Percentiles rank a stretch among this genome's conserved stretches.
These are phyloP conservation scores for Palythoa caribaeorum DNA, from an alignment of 92 coral and sea anemone genomes.

Conservation along the genomic window DNA sequence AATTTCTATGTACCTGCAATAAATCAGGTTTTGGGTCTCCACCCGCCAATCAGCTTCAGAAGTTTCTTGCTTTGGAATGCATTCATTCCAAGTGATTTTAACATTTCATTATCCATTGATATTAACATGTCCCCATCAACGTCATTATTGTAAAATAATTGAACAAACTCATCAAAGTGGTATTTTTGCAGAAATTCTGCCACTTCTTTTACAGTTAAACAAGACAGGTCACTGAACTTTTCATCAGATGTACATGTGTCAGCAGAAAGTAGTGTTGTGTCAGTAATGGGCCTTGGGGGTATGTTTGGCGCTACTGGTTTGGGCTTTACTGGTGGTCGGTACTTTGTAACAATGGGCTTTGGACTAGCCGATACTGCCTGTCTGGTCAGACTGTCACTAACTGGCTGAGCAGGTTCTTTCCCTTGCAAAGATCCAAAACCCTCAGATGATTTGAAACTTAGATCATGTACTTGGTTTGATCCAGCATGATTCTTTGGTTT, in stretches of 20 bases:
- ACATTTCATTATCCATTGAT: conserved; percentile 70
- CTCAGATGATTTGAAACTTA: background rate
- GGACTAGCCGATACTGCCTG: background rate
- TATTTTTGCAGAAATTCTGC: conserved; percentile 77
- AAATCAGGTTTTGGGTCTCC: conserved; percentile 83
- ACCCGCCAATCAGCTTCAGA: conserved; percentile 76
- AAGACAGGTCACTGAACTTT: conserved; percentile 5
- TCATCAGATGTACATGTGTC: background rate
- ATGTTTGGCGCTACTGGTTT: conserved; percentile 32
- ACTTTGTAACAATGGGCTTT: background rate
- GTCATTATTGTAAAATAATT: conserved; percentile 71
- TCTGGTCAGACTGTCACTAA: background rate
- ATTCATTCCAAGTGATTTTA: conserved; percentile 83
- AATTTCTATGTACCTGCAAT: background rate
- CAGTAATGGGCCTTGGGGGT: conserved; percentile 29
- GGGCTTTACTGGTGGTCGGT: conserved; percentile 25
- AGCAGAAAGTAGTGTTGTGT: conserved; percentile 11
- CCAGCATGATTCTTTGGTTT: background rate
- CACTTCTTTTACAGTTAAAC: conserved; percentile 76
- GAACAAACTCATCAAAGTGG: conserved; percentile 68
- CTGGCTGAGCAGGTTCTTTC: background rate
- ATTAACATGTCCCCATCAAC: conserved; percentile 88
- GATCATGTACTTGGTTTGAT: background rate
- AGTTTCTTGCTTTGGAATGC: conserved; percentile 88
- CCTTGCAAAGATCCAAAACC: background rate